Percentiles rank a stretch among this genome's conserved stretches.
Evolutionary conservation across 2,113 vertebrate genomes (phyloP).

Genomic region (Mustelus asterias): DNA sequence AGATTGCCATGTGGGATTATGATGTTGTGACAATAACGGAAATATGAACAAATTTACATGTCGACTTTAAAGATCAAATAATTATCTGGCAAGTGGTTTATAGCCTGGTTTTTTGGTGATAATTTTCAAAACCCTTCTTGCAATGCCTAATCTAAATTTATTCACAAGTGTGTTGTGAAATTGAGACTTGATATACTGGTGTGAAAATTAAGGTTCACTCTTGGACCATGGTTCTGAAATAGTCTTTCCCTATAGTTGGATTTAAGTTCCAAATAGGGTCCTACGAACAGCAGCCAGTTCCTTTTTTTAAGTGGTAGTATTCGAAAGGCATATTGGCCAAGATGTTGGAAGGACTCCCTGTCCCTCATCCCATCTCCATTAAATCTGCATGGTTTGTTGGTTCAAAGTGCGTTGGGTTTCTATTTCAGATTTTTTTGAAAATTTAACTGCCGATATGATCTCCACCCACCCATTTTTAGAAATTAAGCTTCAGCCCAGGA

Average conservation of each 20-base stretch:
- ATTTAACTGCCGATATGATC: not conserved
- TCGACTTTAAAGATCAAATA: not conserved
- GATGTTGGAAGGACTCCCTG: not conserved
- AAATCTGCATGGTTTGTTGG: not conserved
- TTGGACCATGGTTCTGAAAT: not conserved
- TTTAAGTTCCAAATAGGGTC: not conserved
- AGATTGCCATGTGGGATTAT: too few relatives aligned
- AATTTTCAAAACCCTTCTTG: not conserved
- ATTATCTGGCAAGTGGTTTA: not conserved
- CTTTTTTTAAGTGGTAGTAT: not conserved
- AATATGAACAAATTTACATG: not conserved
- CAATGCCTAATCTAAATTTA: not conserved
- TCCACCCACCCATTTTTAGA: not conserved
- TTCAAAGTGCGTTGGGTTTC: not conserved
- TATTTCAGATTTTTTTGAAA: not conserved
- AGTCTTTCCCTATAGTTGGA: not conserved
- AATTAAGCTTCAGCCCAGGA: not conserved
- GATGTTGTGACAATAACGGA: too few relatives aligned
- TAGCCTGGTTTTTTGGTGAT: not conserved
- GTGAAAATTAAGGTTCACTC: not conserved
- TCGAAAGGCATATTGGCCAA: not conserved
- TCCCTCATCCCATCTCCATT: not conserved
- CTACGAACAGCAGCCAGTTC: not conserved
- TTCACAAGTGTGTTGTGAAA: not conserved
- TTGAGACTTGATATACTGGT: not conserved